Evolutionary conservation across 2,888 invertebrate species (phyloP), one percentile per base, ranked within the genome.

Genomic region (Pristionchus japonicus): DNA sequence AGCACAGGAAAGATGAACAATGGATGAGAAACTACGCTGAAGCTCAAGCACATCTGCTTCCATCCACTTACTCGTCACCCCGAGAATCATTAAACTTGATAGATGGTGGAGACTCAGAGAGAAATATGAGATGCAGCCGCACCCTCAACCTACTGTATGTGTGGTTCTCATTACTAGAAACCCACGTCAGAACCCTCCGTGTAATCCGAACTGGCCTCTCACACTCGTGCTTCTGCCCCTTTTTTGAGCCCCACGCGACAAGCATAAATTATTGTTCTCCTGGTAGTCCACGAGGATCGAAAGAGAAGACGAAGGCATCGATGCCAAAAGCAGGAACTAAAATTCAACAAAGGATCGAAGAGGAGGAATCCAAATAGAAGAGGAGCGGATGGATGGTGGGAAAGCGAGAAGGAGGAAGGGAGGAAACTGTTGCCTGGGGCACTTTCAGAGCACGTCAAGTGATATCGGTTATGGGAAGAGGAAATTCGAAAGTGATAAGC

Each of bases 251-350:
- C 40, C 40, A 4, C 6, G 13, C n/a, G n/a, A n/a, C n/a, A 74
- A 47, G 77, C 77, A 77, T 77, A 47, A 77, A 77, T 77, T 47
- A 77, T 43, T 77, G 11, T 77, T 15, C 70, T 20, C 23, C 37
- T 40, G n/a, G n/a, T 23, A 11, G 11, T 70, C 43, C 77, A 9
- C 43, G 11, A 77, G 43, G 43, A 77, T 40, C 37, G 43, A 43
- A 47, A 77, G 70, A 31, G 34, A 70, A n/a, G n/a, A n/a, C n/a
- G 70, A 77, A 43, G 77, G 27, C 43, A 77, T n/a, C n/a, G n/a
- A 47, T 77, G 77, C 77, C 77, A 77, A 77, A 77, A 77, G 77
- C 77, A 77, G 77, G 77, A 77, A 77, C 77, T 77, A 77, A 77
- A 77, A 77, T 77, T 47, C 77, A 77, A 77, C 77, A 77, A 77